Evolutionary conservation across 2,888 invertebrate species (phyloP).

Genomic region (Pollenia angustigena): DNA sequence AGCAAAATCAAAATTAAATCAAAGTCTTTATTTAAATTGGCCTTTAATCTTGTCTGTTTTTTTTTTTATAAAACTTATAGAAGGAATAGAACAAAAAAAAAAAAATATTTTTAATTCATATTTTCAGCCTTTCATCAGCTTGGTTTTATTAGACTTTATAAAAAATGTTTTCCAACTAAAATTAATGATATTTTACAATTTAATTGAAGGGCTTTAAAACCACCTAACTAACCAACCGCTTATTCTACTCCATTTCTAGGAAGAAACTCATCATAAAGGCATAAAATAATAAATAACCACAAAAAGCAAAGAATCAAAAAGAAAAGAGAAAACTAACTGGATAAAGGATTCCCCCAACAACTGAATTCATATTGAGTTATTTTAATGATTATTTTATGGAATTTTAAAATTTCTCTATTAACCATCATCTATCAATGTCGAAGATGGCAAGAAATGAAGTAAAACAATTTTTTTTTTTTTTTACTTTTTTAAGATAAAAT

Average conservation of each 20-base stretch:
- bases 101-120: too few species aligned
- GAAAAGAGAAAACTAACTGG: not conserved
- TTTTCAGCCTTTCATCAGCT: constrained; percentile 55
- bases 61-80: too few species aligned
- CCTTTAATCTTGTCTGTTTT: too few species aligned
- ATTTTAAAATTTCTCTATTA: constrained; percentile 58
- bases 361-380: constrained; percentile 58
- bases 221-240: not conserved
- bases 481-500: constrained; percentile 16
- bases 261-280: constrained; percentile 30
- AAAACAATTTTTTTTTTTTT: not conserved
- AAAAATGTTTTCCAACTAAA: constrained; percentile 60
- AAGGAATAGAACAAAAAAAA: too few species aligned
- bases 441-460: not conserved
- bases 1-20: too few species aligned
- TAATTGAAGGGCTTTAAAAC: constrained; percentile 66
- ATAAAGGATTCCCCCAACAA: constrained; percentile 6
- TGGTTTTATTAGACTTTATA: constrained; percentile 48
- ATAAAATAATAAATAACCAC: constrained; percentile 40
- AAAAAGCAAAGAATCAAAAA: not conserved
- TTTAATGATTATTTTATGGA: constrained; percentile 64
- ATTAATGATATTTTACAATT: constrained; percentile 71
- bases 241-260: not conserved
- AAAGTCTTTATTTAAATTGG: too few species aligned
- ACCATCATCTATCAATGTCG: constrained; percentile 68